phyloP scores from a whole-genome alignment of 2,113 vertebrate genomes.

The Girardinichthys multiradiatus region DNA sequence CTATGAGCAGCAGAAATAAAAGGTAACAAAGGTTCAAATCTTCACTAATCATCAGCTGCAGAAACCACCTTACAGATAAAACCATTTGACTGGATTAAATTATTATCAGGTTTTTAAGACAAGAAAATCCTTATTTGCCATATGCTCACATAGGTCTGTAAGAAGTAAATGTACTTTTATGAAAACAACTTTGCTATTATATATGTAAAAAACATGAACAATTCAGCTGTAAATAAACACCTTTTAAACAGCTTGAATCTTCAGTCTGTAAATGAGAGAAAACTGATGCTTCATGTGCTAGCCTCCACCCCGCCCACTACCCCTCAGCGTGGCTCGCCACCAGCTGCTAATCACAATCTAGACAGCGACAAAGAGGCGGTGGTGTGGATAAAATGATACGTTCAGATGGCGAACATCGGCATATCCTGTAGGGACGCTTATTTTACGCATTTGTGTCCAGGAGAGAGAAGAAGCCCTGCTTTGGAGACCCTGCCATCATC shows the following conservation, averaged over 20 bases:
- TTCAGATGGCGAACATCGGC: neutral
- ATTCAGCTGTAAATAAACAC: too few relatives aligned
- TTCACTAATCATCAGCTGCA: neutral
- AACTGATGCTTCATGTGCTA: neutral
- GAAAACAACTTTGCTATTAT: neutral
- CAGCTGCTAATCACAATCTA: conserved; percentile 23
- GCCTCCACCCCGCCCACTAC: neutral
- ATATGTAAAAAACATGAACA: neutral
- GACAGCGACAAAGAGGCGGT: neutral
- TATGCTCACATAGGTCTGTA: neutral
- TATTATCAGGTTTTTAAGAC: too few relatives aligned
- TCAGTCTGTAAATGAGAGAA: neutral
- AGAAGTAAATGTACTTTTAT: neutral
- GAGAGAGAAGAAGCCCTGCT: neutral
- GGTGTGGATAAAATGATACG: conserved; percentile 23
- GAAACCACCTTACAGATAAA: neutral
- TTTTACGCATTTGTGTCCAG: neutral
- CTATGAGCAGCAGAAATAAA: neutral
- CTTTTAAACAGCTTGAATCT: neutral
- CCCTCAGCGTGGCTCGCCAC: conserved; percentile 21
- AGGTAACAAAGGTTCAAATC: neutral
- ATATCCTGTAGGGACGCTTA: neutral
- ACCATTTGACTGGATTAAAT: too few relatives aligned
- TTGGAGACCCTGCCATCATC: neutral
- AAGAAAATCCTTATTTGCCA: too few relatives aligned